Percentiles rank a stretch among this genome's conserved stretches.
phyloP scores from a whole-genome alignment of 2,797 vertebrate genomes.

The Sparidentex hasta region DNA sequence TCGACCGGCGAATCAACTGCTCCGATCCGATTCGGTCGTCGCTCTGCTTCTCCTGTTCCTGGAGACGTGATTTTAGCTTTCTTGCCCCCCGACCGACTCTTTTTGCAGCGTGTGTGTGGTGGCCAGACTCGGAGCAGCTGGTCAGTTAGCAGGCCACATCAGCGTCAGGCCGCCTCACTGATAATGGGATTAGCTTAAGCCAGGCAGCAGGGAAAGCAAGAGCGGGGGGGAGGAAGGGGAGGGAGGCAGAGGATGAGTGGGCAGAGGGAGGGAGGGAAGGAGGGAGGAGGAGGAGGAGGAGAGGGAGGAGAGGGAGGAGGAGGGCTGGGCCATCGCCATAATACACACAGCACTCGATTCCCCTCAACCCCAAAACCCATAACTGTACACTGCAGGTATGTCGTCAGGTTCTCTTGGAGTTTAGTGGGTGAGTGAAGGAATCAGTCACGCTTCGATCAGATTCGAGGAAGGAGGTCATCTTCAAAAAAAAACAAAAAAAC shows the following conservation, averaged over 20 bases:
- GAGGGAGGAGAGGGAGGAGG: neutral
- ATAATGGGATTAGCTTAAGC: conserved; percentile 87
- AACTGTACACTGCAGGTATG: conserved; percentile 42
- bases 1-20: neutral
- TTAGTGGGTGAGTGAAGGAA: neutral
- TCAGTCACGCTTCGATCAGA: neutral
- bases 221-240: conserved; percentile 1
- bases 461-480: too few species aligned
- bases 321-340: neutral
- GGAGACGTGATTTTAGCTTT: neutral
- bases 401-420: neutral
- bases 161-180: conserved; percentile 85
- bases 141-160: conserved; percentile 90
- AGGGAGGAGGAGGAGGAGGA: too few species aligned
- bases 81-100: neutral
- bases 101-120: conserved; percentile 55
- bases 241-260: neutral
- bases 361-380: conserved; percentile 10
- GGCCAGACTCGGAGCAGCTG: conserved; percentile 93
- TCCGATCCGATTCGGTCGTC: neutral
- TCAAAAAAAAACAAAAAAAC: too few species aligned
- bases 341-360: neutral
- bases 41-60: neutral
- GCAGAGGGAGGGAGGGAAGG: neutral
- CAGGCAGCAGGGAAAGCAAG: conserved; percentile 77